A percentile compares a stretch with the other conserved stretches of the same genome.
These are phyloP conservation scores for Rhinichthys klamathensis DNA, from an alignment of 2,113 vertebrate species.

Conservation along the genomic window DNA sequence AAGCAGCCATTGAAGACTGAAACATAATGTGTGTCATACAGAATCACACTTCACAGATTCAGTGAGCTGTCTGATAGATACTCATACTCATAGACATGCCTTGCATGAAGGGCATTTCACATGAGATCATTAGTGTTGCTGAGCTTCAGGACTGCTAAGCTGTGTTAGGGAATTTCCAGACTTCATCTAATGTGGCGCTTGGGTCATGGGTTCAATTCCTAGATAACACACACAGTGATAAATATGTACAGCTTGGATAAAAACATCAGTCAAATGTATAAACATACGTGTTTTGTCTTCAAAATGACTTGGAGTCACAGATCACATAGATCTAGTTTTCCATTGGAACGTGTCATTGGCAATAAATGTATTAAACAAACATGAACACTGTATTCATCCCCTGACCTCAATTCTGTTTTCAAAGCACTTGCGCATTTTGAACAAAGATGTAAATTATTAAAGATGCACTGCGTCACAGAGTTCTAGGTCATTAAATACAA, in stretches of 20 bases:
- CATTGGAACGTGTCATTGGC: background rate
- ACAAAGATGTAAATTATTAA: slow-evolving; percentile 17
- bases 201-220: background rate
- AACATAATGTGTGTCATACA: slow-evolving; percentile 22
- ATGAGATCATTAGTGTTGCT: background rate
- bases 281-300: background rate
- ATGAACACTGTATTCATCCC: background rate
- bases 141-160: background rate
- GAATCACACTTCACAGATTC: background rate
- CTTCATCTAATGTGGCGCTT: background rate
- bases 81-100: background rate
- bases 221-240: background rate
- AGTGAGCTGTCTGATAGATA: slow-evolving; percentile 14
- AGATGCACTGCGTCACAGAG: slow-evolving; percentile 10
- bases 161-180: background rate
- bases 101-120: background rate
- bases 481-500: slow-evolving; percentile 28
- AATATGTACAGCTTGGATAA: background rate
- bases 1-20: background rate
- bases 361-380: background rate
- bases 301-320: background rate
- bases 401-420: background rate
- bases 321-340: background rate
- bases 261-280: background rate
- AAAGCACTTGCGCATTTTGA: background rate